Evolutionary conservation across 2,888 invertebrate genomes (phyloP).

Genomic region (Timema podura): DNA sequence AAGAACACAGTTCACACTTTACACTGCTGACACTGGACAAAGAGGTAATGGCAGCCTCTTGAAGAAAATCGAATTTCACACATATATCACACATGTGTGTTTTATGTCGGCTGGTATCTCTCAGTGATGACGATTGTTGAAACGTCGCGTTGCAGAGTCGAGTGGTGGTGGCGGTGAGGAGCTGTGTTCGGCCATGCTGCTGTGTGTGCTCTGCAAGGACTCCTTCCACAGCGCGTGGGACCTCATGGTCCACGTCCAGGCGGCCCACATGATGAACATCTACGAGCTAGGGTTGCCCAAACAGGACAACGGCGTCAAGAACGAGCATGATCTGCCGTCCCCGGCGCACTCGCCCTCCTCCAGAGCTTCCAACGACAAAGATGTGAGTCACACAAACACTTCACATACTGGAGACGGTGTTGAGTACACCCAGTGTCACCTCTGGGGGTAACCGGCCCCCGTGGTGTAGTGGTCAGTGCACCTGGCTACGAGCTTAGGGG

Average conservation of each 20-base stretch:
- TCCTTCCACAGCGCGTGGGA: constrained; percentile 64
- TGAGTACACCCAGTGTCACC: no score
- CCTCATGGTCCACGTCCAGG: constrained; percentile 64
- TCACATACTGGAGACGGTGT: no score
- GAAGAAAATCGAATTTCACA: no score
- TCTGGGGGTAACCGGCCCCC: no score
- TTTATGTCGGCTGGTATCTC: no score
- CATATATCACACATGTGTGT: no score
- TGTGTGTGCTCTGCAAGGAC: constrained; percentile 64
- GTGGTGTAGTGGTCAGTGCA: no score
- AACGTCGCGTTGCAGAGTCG: constrained; percentile 24
- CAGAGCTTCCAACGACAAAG: constrained; percentile 22
- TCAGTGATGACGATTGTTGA: no score
- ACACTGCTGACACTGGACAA: no score
- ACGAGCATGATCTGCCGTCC: constrained; percentile 10
- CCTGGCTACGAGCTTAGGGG: no score
- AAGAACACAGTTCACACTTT: no score
- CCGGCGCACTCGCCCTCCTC: constrained; percentile 21
- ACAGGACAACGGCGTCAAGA: constrained; percentile 24
- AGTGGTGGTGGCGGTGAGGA: constrained; percentile 30
- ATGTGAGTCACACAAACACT: constrained; percentile 24
- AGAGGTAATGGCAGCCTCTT: no score
- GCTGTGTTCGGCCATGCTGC: constrained; percentile 48
- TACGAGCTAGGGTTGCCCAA: constrained; percentile 54
- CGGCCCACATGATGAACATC: constrained; percentile 63